phyloP scores from a whole-genome alignment of 1,140 invertebrate genomes.

The Ceratosolen fusciceps region DNA sequence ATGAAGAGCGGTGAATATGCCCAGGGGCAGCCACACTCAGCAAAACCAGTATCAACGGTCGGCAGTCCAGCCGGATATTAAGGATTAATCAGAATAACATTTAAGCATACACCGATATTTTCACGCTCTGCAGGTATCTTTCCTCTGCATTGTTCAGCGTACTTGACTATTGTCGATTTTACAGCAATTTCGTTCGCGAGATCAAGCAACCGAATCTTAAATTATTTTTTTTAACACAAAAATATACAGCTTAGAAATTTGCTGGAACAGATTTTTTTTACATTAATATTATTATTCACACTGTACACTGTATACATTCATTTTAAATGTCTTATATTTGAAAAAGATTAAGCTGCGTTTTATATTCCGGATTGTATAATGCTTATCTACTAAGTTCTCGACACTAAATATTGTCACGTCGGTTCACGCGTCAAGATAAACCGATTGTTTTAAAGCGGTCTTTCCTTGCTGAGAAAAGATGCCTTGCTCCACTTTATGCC shows the following conservation, averaged over 20 bases:
- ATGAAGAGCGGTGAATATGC: constrained; percentile 78
- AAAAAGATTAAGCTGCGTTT: too few relatives aligned
- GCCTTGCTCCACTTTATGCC: too few relatives aligned
- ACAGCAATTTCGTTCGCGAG: neutral
- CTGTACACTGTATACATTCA: too few relatives aligned
- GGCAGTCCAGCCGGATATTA: constrained; percentile 70
- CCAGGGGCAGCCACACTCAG: constrained; percentile 79
- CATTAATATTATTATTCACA: too few relatives aligned
- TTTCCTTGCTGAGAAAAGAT: too few relatives aligned
- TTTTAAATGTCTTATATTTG: too few relatives aligned
- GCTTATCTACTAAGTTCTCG: too few relatives aligned
- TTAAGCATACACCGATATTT: neutral
- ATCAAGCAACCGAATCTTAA: neutral
- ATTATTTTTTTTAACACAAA: neutral
- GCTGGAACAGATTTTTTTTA: constrained; percentile 18
- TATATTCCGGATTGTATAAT: too few relatives aligned
- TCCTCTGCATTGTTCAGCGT: neutral
- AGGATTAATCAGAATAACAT: neutral
- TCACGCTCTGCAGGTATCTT: constrained; percentile 10
- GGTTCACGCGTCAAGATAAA: too few relatives aligned
- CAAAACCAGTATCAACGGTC: constrained; percentile 76
- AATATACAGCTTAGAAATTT: neutral
- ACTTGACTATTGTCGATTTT: neutral
- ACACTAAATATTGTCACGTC: too few relatives aligned
- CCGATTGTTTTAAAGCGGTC: too few relatives aligned